phyloP scores from a whole-genome alignment of 1,140 invertebrate species.

The Hydropsyche tenuis region DNA sequence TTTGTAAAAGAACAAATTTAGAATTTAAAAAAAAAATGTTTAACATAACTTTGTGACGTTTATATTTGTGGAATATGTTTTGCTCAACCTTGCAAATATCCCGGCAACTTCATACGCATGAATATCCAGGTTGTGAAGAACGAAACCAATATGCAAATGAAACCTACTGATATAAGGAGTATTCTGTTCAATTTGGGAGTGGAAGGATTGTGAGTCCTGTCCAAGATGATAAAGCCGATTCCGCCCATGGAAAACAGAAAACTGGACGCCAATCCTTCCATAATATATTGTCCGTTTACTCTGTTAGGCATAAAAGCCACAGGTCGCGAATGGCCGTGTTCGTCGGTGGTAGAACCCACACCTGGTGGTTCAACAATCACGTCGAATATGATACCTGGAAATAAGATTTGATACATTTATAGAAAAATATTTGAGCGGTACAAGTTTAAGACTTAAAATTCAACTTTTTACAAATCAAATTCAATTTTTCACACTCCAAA shows the following conservation, averaged over 20 bases:
- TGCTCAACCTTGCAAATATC: slow-evolving; percentile 67
- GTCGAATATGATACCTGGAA: slow-evolving; percentile 96
- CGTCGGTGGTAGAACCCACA: slow-evolving; percentile 96
- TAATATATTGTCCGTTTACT: slow-evolving; percentile 98
- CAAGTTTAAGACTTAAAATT: background rate
- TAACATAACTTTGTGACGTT: slow-evolving; percentile 22
- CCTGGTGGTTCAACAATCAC: slow-evolving; percentile 98
- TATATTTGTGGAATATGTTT: background rate
- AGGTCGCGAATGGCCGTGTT: slow-evolving; percentile 92
- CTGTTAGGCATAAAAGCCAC: slow-evolving; percentile 98
- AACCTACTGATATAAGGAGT: slow-evolving; percentile 90
- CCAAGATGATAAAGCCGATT: slow-evolving; percentile 94
- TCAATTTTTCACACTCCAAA: no score
- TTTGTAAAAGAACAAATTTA: no score
- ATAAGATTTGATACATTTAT: slow-evolving; percentile 4
- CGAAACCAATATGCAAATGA: slow-evolving; percentile 91
- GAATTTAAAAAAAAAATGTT: slow-evolving; percentile 15
- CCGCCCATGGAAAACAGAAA: slow-evolving; percentile 96
- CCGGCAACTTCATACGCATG: slow-evolving; percentile 98
- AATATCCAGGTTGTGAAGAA: slow-evolving; percentile 98
- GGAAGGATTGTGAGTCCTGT: slow-evolving; percentile 89
- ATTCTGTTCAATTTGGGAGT: slow-evolving; percentile 93
- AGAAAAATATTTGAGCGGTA: background rate
- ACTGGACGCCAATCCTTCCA: slow-evolving; percentile 97
- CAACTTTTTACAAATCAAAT: no score